Evolutionary conservation across 1,140 invertebrate species (phyloP).

Genomic region (Drosophila nigrodunni): DNA sequence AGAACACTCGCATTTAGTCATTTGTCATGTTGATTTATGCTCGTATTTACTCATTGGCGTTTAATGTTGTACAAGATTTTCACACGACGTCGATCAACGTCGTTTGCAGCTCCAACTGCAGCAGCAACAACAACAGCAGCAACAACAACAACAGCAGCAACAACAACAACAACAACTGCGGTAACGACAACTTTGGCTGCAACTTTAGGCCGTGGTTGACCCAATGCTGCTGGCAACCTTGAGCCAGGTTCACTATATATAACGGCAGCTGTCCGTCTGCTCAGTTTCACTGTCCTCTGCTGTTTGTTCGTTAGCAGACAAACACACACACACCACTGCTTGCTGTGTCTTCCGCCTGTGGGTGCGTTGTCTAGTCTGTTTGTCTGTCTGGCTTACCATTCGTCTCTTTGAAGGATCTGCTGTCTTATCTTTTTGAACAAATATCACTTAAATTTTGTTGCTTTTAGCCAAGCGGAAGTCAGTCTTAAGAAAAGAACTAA

Average conservation of each 20-base stretch:
- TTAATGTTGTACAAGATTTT: constrained; percentile 77
- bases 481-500: constrained; percentile 46
- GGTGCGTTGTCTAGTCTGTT: constrained; percentile 54
- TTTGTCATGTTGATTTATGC: constrained; percentile 80
- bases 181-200: background rate
- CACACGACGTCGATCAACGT: constrained; percentile 51
- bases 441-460: constrained; percentile 72
- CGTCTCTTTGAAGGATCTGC: constrained; percentile 54
- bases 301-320: constrained; percentile 36
- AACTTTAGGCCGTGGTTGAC: constrained; percentile 38
- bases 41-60: constrained; percentile 76
- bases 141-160: background rate
- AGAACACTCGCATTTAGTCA: constrained; percentile 64
- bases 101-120: background rate
- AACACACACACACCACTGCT: constrained; percentile 24
- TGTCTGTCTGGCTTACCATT: constrained; percentile 51
- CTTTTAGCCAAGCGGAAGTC: constrained; percentile 69
- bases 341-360: constrained; percentile 33
- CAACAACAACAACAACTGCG: background rate
- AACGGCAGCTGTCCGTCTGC: constrained; percentile 33
- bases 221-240: constrained; percentile 69
- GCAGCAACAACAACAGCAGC: background rate
- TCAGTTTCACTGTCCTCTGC: background rate
- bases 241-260: constrained; percentile 29
- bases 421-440: constrained; percentile 54